phyloP scores from a whole-genome alignment of 2,888 invertebrate genomes.

The Eupithecia abbreviata region DNA sequence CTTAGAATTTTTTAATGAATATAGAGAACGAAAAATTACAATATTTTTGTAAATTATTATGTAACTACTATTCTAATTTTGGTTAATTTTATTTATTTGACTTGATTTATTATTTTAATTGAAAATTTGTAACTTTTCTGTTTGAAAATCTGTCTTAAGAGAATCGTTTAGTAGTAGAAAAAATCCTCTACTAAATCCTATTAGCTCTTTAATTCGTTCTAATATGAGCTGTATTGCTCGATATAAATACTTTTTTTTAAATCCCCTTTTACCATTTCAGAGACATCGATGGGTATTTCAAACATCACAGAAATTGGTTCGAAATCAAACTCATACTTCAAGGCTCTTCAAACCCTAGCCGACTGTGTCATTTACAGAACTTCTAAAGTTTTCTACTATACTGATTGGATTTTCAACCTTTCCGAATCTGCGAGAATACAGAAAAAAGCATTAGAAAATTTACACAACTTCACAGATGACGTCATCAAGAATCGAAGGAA shows the following conservation, averaged over 20 bases:
- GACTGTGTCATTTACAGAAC: background rate
- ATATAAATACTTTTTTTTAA: background rate
- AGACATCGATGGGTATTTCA: constrained; percentile 5
- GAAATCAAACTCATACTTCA: background rate
- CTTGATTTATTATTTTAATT: too few relatives aligned
- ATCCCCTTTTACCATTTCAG: background rate
- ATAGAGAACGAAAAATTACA: too few relatives aligned
- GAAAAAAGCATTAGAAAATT: constrained; percentile 1
- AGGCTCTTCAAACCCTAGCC: background rate
- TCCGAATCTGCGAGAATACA: background rate
- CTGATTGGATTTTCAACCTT: background rate
- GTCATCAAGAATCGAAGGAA: background rate
- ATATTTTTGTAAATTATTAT: too few relatives aligned
- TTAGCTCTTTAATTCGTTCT: too few relatives aligned
- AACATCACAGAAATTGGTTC: background rate
- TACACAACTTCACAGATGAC: background rate
- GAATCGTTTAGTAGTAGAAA: too few relatives aligned
- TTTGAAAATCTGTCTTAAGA: too few relatives aligned
- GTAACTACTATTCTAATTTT: too few relatives aligned
- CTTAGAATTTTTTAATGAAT: too few relatives aligned
- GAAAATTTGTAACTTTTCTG: too few relatives aligned
- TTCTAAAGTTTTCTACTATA: background rate
- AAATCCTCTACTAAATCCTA: too few relatives aligned
- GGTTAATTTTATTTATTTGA: too few relatives aligned
- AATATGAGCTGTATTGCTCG: too few relatives aligned